Percentiles rank a stretch among this genome's conserved stretches.
Conservation (phyloP, 2,888 invertebrate species). For the Phrixothrix hirtus region DNA sequence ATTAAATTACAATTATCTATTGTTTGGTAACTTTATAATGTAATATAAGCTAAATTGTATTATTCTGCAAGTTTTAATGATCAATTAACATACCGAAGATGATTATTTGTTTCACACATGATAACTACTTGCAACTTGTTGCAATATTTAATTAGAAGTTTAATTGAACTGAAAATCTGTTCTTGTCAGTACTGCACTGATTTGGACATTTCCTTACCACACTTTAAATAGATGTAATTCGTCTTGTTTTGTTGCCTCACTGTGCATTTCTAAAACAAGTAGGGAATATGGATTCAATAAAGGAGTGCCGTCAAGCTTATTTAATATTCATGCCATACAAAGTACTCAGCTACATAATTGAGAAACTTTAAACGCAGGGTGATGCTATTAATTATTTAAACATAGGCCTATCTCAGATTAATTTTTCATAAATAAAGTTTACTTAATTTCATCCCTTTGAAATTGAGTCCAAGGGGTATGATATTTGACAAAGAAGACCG, state of each 20-base stretch:
- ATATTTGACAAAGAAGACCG: no score
- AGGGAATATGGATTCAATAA: no score
- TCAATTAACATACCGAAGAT: not conserved
- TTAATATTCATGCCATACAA: slow-evolving; percentile 46
- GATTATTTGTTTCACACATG: not conserved
- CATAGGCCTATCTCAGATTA: slow-evolving; percentile 11
- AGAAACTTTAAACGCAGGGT: slow-evolving; percentile 43
- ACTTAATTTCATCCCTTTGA: slow-evolving; percentile 3
- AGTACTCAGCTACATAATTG: slow-evolving; percentile 46
- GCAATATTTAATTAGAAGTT: not conserved
- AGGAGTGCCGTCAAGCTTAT: slow-evolving; percentile 29
- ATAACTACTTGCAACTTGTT: not conserved
- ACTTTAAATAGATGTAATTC: no score
- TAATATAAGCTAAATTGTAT: not conserved
- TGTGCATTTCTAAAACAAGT: no score
- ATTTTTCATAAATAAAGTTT: slow-evolving; percentile 16
- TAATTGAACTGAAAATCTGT: not conserved
- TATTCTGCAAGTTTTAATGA: not conserved
- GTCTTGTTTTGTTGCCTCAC: not conserved
- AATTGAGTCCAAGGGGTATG: slow-evolving; percentile 2
- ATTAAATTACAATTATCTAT: not conserved
- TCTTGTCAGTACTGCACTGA: not conserved
- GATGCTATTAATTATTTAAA: slow-evolving; percentile 33
- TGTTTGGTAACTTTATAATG: not conserved
- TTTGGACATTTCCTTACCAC: no score